These are phyloP conservation scores for Macrocentrus cingulum DNA, from an alignment of 1,140 invertebrate species.

Conservation along the genomic window DNA sequence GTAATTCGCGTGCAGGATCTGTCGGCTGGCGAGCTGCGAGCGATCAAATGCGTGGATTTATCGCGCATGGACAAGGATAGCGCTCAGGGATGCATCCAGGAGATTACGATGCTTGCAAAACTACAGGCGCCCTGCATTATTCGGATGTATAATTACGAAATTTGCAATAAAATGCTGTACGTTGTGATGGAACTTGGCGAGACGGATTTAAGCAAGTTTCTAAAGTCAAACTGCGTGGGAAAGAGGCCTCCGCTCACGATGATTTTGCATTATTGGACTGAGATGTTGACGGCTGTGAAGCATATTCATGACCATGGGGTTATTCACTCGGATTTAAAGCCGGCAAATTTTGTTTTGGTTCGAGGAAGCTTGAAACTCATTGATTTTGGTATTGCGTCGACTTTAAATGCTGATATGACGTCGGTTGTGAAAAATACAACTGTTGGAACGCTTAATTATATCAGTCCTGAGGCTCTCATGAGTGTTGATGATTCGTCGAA, in stretches of 20 bases:
- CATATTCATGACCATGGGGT: conserved; percentile 92
- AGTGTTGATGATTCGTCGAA: conserved; percentile 56
- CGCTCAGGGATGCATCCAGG: conserved; percentile 83
- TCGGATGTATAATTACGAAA: conserved; percentile 77
- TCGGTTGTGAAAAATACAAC: conserved; percentile 81
- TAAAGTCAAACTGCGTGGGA: conserved; percentile 65
- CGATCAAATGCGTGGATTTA: conserved; percentile 63
- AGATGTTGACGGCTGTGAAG: conserved; percentile 90
- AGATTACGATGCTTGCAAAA: conserved; percentile 82
- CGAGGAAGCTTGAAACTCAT: conserved; percentile 89
- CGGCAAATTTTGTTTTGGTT: conserved; percentile 93
- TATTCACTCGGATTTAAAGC: conserved; percentile 96
- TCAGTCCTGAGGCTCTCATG: conserved; percentile 90
- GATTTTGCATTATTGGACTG: conserved; percentile 88
- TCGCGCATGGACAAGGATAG: conserved; percentile 66
- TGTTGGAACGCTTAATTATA: conserved; percentile 92
- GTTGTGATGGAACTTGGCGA: conserved; percentile 94
- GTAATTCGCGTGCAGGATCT: conserved; percentile 58
- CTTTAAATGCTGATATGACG: conserved; percentile 85
- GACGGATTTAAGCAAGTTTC: conserved; percentile 78
- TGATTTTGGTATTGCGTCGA: conserved; percentile 97
- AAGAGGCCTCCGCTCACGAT: conserved; percentile 68
- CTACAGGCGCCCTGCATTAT: conserved; percentile 86
- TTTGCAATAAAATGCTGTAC: conserved; percentile 68
- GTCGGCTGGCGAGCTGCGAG: conserved; percentile 58